Base-by-base conservation (phyloP, 2,113 vertebrate species). In the Nesogale talazaci region DNA sequence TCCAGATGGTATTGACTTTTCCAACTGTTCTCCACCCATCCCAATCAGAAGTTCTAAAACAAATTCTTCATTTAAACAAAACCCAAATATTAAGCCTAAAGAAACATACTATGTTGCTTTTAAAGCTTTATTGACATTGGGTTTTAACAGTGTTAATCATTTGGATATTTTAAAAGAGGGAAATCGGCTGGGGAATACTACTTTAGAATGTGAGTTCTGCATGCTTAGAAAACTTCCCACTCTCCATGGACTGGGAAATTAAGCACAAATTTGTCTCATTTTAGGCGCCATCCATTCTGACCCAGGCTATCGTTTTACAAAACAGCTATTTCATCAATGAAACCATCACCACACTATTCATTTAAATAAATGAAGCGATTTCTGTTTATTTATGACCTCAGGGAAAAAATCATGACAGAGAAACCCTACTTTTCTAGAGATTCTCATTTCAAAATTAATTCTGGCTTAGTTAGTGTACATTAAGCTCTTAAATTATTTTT, bases 401-500 rank as follows among this genome's bases (percentile, higher is more conserved):
- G 59, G 4, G n/a, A 25, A 76, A 93, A 89, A 46, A 86, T 6
- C 17, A 4, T 1, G 6, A 31, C 14, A 63, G 42, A 84, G 19
- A 19, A 63, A 31, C 3, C 3, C 16, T 46, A 8, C 34, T 15
- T 27, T 69, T 40, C 10, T 27, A 56, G 11, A 67, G 76, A 34
- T 86, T 96, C 84, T 95, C 88, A 93, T 94, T 89, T 95, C 57
- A 12, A 29, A 94, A 46, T 94, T 29, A 90, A 95, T 59, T 57
- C 57, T 3, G 29, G n/a, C 59, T 93, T 93, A 76, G 25, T 70
- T 93, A 38, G 65, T 92, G 59, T 88, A 2, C 12, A 4, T 95
- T 97, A 86, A 90, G 95, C 61, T 95, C 34, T 92, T 86, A 95
- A 95, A 61, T 56, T 97, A 97, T 93, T 96, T 96, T 82, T 92